Percentiles rank a stretch among this genome's conserved stretches.
phyloP scores from a whole-genome alignment of 23 tunicate genomes.

The Trididemnum miniatum region DNA sequence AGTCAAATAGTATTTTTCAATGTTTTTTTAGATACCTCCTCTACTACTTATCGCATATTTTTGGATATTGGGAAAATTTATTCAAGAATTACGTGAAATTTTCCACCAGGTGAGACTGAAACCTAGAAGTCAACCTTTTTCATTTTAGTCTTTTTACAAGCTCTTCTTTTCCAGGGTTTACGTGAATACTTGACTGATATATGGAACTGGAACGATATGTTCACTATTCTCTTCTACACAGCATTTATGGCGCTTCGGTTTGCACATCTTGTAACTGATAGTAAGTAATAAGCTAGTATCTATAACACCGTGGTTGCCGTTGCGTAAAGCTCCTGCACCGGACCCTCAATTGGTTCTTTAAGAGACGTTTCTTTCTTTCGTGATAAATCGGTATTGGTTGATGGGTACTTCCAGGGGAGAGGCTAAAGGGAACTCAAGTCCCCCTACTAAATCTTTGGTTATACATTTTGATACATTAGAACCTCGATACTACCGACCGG shows the following conservation, averaged over 20 bases:
- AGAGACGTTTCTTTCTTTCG: no score
- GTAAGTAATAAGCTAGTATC: slow-evolving; percentile 18
- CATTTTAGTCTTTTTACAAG: not conserved
- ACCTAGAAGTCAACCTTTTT: not conserved
- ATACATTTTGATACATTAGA: no score
- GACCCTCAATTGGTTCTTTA: no score
- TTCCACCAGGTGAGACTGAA: slow-evolving; percentile 47
- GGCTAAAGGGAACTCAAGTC: no score
- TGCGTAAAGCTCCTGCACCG: no score
- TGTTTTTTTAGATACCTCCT: slow-evolving; percentile 65
- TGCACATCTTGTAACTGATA: slow-evolving; percentile 28
- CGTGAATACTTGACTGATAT: slow-evolving; percentile 74
- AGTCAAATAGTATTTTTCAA: no score
- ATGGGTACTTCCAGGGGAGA: no score
- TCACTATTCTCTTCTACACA: slow-evolving; percentile 69
- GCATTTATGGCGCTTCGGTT: slow-evolving; percentile 67
- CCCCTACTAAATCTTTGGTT: no score
- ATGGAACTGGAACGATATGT: slow-evolving; percentile 94
- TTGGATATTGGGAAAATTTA: slow-evolving; percentile 86
- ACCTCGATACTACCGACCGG: no score
- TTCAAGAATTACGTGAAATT: slow-evolving; percentile 80
- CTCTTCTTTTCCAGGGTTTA: slow-evolving; percentile 50
- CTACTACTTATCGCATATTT: slow-evolving; percentile 61
- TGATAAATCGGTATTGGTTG: no score
- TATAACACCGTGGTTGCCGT: no score